Conservation (phyloP, 2,113 vertebrate genomes). For the Notothenia rossii region DNA sequence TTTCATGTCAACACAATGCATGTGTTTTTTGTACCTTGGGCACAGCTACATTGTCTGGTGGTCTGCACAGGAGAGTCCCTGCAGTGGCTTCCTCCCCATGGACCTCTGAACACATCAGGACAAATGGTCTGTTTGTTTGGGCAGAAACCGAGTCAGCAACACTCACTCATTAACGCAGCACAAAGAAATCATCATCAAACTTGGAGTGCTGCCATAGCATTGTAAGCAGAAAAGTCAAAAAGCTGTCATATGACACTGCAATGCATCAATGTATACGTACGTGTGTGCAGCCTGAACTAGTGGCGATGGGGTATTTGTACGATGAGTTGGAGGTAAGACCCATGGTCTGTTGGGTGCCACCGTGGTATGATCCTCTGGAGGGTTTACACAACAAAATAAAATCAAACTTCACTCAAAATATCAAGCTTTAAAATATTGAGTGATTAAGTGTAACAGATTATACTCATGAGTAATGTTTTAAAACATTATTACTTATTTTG, state of each 20-base stretch:
- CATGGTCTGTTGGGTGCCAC: slow-evolving; percentile 85
- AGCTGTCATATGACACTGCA: too few relatives aligned
- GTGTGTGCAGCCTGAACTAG: slow-evolving; percentile 86
- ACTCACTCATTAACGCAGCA: slow-evolving; percentile 29
- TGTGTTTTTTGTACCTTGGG: slow-evolving; percentile 84
- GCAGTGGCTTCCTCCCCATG: slow-evolving; percentile 94
- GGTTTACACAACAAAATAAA: too few relatives aligned
- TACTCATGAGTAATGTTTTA: too few relatives aligned
- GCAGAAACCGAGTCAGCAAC: slow-evolving; percentile 50
- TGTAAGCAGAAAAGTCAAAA: neutral
- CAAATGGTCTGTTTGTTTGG: slow-evolving; percentile 92
- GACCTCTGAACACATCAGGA: slow-evolving; percentile 94
- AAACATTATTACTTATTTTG: too few relatives aligned
- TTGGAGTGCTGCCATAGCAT: neutral
- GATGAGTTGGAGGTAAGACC: slow-evolving; percentile 86
- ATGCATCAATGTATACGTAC: slow-evolving; percentile 63
- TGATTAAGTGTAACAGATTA: too few relatives aligned
- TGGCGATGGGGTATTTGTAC: slow-evolving; percentile 87
- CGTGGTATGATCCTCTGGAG: slow-evolving; percentile 93
- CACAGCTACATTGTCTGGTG: slow-evolving; percentile 89
- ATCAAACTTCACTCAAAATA: too few relatives aligned
- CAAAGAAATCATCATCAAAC: neutral
- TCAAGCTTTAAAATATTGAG: neutral
- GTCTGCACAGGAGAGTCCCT: slow-evolving; percentile 96
- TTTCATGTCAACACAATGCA: too few relatives aligned